Conservation (phyloP, 2,113 vertebrate genomes). For the Cheilinus undulatus region DNA sequence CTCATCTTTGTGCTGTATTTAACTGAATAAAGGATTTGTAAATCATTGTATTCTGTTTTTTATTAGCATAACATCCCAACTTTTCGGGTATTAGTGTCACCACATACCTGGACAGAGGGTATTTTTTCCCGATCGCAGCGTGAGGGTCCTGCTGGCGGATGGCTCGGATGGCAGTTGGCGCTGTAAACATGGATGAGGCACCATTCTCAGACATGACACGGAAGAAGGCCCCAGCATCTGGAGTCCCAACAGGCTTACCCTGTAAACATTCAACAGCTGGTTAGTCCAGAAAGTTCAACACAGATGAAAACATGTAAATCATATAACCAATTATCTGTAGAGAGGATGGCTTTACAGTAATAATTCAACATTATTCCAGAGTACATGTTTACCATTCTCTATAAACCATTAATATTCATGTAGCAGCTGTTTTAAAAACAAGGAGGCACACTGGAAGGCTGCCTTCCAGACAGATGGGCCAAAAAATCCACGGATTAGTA, state of each 20-base stretch:
- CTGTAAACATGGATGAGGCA: conserved; percentile 90
- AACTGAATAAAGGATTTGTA: no score
- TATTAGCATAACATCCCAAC: no score
- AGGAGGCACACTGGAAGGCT: conserved; percentile 22
- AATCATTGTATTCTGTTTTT: no score
- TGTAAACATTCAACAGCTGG: conserved; percentile 61
- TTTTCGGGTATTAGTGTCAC: no score
- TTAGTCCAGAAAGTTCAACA: not conserved
- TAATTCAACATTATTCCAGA: not conserved
- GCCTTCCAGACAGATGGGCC: conserved; percentile 51
- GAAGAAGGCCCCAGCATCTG: conserved; percentile 94
- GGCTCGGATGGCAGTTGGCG: conserved; percentile 95
- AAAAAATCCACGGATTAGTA: conserved; percentile 31
- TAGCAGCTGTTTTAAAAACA: conserved; percentile 37
- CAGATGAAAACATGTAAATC: not conserved
- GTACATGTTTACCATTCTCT: not conserved
- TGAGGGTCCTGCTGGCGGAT: conserved; percentile 96
- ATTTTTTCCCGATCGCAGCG: conserved; percentile 84
- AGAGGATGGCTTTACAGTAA: not conserved
- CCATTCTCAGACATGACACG: conserved; percentile 93
- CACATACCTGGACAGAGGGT: conserved; percentile 88
- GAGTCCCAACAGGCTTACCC: conserved; percentile 98
- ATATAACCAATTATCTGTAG: not conserved
- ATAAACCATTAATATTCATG: conserved; percentile 45
- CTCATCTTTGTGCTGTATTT: no score